A percentile compares a stretch with the other conserved stretches of the same genome.
Evolutionary conservation across 2,797 vertebrate genomes (phyloP).

Genomic region (Mallotus villosus): DNA sequence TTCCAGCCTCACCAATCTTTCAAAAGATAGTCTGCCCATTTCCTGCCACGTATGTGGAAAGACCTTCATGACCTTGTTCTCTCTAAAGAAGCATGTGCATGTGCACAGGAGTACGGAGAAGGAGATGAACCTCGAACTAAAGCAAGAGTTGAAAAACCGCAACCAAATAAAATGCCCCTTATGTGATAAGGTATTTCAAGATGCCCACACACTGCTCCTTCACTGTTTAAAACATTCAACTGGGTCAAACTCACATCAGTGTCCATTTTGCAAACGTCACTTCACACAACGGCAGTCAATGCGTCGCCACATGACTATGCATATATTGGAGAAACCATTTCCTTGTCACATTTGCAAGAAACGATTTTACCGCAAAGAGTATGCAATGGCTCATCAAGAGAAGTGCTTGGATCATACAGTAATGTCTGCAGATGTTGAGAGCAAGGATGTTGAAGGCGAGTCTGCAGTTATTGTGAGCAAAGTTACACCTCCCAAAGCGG

Average conservation of each 20-base stretch:
- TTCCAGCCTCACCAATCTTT: conserved; percentile 33
- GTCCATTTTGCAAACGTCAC: conserved; percentile 71
- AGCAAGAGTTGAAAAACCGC: conserved; percentile 19
- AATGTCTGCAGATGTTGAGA: neutral
- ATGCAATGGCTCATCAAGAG: conserved; percentile 56
- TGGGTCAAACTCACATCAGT: conserved; percentile 49
- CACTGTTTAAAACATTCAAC: conserved; percentile 72
- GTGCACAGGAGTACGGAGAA: conserved; percentile 57
- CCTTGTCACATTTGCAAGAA: conserved; percentile 68
- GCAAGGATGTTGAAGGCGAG: neutral
- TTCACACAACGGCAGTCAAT: conserved; percentile 59
- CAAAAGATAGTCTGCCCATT: conserved; percentile 16
- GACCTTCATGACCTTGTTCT: conserved; percentile 40
- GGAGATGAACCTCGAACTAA: conserved; percentile 7
- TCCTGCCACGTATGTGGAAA: conserved; percentile 72
- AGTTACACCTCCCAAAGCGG: neutral
- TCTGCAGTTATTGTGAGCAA: neutral
- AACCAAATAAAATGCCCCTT: conserved; percentile 59
- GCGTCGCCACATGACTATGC: conserved; percentile 69
- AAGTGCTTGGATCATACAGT: conserved; percentile 51
- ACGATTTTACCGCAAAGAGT: conserved; percentile 60
- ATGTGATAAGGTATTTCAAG: conserved; percentile 66
- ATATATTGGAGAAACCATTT: conserved; percentile 70
- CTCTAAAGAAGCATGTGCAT: conserved; percentile 62
- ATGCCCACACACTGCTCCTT: conserved; percentile 57